phyloP scores from a whole-genome alignment of 2,888 invertebrate species.

The Aromia moschata region DNA sequence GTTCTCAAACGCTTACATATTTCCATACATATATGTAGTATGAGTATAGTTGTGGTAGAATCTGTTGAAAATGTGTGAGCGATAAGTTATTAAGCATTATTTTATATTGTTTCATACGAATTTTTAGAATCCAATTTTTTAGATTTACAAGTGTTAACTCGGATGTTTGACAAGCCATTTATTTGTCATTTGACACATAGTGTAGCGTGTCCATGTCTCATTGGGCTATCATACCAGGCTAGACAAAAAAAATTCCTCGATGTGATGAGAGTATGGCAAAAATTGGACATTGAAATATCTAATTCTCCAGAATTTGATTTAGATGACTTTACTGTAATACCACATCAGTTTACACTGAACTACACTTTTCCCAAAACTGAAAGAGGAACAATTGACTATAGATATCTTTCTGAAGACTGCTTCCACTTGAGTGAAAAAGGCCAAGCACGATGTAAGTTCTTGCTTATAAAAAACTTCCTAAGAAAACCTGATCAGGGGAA shows the following conservation, averaged over 20 bases:
- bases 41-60: no score
- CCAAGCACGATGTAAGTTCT: slow-evolving; percentile 66
- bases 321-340: slow-evolving; percentile 69
- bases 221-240: slow-evolving; percentile 58
- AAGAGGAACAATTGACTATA: slow-evolving; percentile 63
- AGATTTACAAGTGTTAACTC: slow-evolving; percentile 32
- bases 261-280: slow-evolving; percentile 67
- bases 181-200: slow-evolving; percentile 32
- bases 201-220: slow-evolving; percentile 63
- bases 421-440: slow-evolving; percentile 72
- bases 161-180: slow-evolving; percentile 25
- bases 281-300: slow-evolving; percentile 65
- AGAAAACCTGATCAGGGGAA: no score
- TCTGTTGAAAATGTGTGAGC: no score
- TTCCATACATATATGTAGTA: no score
- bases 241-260: slow-evolving; percentile 58
- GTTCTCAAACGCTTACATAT: no score
- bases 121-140: slow-evolving; percentile 13
- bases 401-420: slow-evolving; percentile 69
- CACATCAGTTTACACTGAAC: slow-evolving; percentile 65
- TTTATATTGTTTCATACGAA: no score
- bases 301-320: slow-evolving; percentile 61
- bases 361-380: slow-evolving; percentile 59
- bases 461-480: no score
- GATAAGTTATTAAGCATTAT: no score